phyloP scores from a whole-genome alignment of 2,797 vertebrate genomes.

The Coilia nasus region DNA sequence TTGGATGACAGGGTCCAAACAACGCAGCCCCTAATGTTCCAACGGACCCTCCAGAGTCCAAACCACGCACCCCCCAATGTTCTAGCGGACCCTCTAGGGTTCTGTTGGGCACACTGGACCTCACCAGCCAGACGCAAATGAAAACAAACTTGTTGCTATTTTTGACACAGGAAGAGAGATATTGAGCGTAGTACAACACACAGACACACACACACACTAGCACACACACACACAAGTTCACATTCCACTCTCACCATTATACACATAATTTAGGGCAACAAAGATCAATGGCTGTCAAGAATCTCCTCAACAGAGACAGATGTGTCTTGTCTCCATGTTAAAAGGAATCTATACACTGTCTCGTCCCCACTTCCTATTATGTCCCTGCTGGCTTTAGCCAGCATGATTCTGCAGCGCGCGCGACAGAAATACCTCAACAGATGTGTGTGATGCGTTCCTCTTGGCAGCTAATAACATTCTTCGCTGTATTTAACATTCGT shows the following conservation, averaged over 20 bases:
- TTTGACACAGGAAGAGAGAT: constrained; percentile 36
- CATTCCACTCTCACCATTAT: neutral
- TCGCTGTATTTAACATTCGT: too few relatives aligned
- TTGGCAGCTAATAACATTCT: neutral
- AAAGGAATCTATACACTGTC: constrained; percentile 1
- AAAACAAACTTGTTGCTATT: constrained; percentile 53
- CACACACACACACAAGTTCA: neutral
- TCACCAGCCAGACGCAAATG: constrained; percentile 39
- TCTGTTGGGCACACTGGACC: constrained; percentile 32
- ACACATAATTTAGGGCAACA: neutral
- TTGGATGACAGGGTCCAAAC: constrained; percentile 68
- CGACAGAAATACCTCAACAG: neutral
- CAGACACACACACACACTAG: constrained; percentile 21
- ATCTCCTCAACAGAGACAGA: neutral
- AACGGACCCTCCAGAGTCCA: constrained; percentile 46
- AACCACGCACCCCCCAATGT: constrained; percentile 64
- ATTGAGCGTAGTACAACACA: constrained; percentile 20
- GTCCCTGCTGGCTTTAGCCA: neutral
- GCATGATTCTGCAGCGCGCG: neutral
- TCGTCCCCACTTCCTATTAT: neutral
- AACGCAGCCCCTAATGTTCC: constrained; percentile 59
- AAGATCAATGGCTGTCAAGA: neutral
- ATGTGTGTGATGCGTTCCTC: neutral
- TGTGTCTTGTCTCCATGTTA: neutral
- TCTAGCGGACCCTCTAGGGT: constrained; percentile 34